phyloP scores from a whole-genome alignment of 1,140 invertebrate species.

The Thalassaphorura encarpata region DNA sequence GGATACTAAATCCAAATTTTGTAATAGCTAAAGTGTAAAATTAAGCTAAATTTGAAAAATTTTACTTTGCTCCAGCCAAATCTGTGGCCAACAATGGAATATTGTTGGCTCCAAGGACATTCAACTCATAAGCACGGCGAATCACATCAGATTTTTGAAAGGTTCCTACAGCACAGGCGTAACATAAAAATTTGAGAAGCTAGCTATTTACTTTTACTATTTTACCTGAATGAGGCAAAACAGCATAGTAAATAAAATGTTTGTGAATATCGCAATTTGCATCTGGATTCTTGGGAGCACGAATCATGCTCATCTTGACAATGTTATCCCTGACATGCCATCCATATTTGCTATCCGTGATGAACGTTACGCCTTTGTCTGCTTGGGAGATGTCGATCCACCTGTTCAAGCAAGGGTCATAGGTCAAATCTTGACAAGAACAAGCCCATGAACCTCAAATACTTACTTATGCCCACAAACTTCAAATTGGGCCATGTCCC shows the following conservation, averaged over 20 bases:
- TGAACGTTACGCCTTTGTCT: conserved; percentile 43
- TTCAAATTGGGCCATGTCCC: conserved; percentile 47
- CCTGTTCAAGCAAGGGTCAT: too few relatives aligned
- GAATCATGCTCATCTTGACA: conserved; percentile 42
- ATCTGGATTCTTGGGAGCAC: conserved; percentile 45
- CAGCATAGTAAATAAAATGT: conserved; percentile 44
- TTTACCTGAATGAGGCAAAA: conserved; percentile 45
- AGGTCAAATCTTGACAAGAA: too few relatives aligned
- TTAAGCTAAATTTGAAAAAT: too few relatives aligned
- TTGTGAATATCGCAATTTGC: conserved; percentile 43
- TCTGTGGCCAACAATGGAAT: conserved; percentile 35
- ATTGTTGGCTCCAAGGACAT: conserved; percentile 20
- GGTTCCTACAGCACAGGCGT: too few relatives aligned
- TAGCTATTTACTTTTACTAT: too few relatives aligned
- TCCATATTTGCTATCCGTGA: conserved; percentile 48
- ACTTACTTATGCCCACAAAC: conserved; percentile 45
- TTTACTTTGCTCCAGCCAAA: neutral
- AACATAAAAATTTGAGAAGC: too few relatives aligned
- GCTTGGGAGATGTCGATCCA: conserved; percentile 47
- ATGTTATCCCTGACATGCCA: conserved; percentile 40
- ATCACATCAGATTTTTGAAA: conserved; percentile 25
- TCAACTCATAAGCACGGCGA: conserved; percentile 21
- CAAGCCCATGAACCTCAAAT: too few relatives aligned
- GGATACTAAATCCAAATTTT: too few relatives aligned
- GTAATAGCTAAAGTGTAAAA: too few relatives aligned